Evolutionary conservation across 1,140 invertebrate species (phyloP).

Genomic region (Halesus radiatus): DNA sequence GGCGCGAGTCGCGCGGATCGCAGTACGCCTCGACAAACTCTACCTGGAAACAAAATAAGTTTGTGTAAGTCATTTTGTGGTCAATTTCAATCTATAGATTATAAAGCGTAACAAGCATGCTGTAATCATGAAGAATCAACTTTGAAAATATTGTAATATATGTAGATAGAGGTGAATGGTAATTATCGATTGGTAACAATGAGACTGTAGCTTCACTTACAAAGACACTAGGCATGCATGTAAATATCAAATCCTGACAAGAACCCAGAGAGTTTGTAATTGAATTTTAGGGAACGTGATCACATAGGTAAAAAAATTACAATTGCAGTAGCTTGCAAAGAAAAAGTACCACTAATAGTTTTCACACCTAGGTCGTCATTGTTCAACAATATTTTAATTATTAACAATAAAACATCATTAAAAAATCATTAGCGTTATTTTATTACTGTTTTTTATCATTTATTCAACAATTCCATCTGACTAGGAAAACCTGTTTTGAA

Average conservation of each 20-base stretch:
- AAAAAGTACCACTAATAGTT: background rate
- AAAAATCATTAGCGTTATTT: no score
- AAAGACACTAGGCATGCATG: background rate
- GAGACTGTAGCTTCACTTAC: background rate
- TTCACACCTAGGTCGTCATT: background rate
- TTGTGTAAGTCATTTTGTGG: no score
- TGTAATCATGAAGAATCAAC: no score
- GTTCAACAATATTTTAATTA: no score
- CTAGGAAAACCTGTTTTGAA: no score
- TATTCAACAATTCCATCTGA: no score
- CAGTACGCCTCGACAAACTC: constrained; percentile 74
- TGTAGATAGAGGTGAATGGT: background rate
- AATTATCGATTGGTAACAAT: background rate
- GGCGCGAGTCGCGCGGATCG: constrained; percentile 70
- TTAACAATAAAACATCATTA: no score
- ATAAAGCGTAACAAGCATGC: no score
- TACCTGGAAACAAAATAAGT: constrained; percentile 68
- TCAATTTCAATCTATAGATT: no score
- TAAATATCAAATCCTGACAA: background rate
- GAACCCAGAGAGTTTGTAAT: background rate
- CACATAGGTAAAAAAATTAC: background rate
- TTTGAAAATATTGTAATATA: background rate
- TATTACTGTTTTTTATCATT: no score
- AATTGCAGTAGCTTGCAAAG: background rate
- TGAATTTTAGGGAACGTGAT: background rate